These are phyloP conservation scores for Ifrita kowaldi DNA, from an alignment of 2,113 vertebrate species.

Conservation along the genomic window DNA sequence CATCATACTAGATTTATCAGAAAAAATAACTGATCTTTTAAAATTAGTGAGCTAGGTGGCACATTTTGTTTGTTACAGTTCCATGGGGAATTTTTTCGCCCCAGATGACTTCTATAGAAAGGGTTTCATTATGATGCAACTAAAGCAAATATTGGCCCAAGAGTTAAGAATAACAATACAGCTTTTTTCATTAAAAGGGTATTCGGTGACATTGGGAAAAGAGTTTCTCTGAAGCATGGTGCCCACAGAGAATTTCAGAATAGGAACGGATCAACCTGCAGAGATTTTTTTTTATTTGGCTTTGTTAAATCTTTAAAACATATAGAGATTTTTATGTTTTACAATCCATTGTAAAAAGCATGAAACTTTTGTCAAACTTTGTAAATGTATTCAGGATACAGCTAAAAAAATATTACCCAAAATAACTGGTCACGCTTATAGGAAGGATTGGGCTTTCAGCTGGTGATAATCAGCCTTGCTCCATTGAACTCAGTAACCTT, in stretches of 20 bases:
- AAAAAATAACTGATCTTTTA: background rate
- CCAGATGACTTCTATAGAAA: background rate
- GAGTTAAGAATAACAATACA: slow-evolving; percentile 31
- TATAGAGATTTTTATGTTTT: slow-evolving; percentile 1
- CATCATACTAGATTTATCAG: background rate
- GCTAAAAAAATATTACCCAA: background rate
- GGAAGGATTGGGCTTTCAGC: background rate
- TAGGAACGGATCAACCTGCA: background rate
- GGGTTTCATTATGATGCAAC: slow-evolving; percentile 25
- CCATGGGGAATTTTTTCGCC: background rate
- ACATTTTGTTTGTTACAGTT: slow-evolving; percentile 16
- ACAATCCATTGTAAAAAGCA: slow-evolving; percentile 12
- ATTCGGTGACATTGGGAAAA: slow-evolving; percentile 35
- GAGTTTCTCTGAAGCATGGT: slow-evolving; percentile 13
- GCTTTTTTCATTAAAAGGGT: slow-evolving; percentile 18
- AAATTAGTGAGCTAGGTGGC: slow-evolving; percentile 2
- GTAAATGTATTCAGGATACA: background rate
- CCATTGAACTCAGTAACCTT: background rate
- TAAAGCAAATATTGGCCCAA: slow-evolving; percentile 46
- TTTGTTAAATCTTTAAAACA: slow-evolving; percentile 27
- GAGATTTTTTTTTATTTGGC: slow-evolving; percentile 8
- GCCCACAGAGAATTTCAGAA: slow-evolving; percentile 13
- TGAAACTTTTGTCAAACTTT: slow-evolving; percentile 19
- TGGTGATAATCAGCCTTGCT: background rate
- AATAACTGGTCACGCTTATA: background rate